Conservation (phyloP, 2,113 vertebrate genomes). For the Eidolon helvum region DNA sequence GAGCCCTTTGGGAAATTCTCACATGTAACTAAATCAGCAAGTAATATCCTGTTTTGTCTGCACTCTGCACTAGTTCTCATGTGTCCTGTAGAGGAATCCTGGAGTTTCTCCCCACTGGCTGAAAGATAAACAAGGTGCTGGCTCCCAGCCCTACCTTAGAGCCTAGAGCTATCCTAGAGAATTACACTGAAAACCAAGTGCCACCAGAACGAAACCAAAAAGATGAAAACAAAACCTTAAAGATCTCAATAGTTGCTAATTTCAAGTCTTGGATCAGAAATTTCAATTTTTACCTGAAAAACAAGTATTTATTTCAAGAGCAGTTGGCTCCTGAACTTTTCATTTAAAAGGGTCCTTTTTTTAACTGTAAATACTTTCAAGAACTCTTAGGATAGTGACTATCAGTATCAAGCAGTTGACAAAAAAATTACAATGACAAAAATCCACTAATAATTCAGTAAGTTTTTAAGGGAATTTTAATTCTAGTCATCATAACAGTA, state of each 20-base stretch:
- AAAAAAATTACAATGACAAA: neutral
- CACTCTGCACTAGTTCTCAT: neutral
- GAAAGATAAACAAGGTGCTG: constrained; percentile 37
- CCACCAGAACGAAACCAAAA: constrained; percentile 18
- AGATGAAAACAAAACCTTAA: neutral
- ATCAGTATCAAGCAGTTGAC: neutral
- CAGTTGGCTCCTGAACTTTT: neutral
- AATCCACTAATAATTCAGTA: neutral
- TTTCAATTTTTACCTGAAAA: neutral
- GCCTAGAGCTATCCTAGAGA: constrained; percentile 10
- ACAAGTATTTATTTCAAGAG: neutral
- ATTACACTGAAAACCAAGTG: constrained; percentile 42
- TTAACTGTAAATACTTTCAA: neutral
- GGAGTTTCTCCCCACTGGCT: neutral
- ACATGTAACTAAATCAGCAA: constrained; percentile 54
- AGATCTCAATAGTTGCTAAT: neutral
- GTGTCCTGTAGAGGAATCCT: constrained; percentile 46
- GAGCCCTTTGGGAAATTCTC: constrained; percentile 55
- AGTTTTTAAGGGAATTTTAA: neutral
- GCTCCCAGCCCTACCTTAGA: constrained; percentile 7
- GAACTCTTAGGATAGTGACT: neutral
- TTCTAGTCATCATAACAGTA: neutral
- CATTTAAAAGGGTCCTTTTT: neutral
- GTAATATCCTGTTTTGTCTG: constrained; percentile 68
- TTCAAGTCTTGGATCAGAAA: neutral